Base-by-base conservation (phyloP, 2,113 vertebrate species). In the Raja brachyura region DNA sequence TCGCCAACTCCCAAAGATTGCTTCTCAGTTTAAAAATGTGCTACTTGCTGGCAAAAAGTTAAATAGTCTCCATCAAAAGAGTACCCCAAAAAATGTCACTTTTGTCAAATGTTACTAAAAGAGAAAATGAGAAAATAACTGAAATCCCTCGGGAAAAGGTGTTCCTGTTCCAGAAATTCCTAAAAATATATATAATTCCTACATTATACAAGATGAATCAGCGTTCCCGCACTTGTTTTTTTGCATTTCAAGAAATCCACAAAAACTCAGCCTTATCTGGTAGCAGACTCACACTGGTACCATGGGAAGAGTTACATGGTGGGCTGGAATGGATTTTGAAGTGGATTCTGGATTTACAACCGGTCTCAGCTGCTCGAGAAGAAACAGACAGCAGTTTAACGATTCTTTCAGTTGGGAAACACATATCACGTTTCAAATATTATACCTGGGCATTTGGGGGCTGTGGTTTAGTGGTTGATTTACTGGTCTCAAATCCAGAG, bases 321-420 rank as follows among this genome's bases (percentile, higher is more conserved):
- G 90, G 28, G 31, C 33, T 74, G 68, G 18, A 92, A 54, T 92
- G 33, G 68, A 92, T 92, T 92, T 92, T 25, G 48, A 48, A 54
- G 8, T 92, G 90, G 90, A 92, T 92, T 92, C 66, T 92, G 90
- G 90, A 74, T 74, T 73, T 39, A 48, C 90, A 22, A 74, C 73
- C 48, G 11, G 11, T 48, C 56, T 31, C 33, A 73, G 66, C 13
- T 16, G 33, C 33, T 14, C 39, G 18, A 20, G 54, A 31, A 68
- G 86, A 90, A 33, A 33, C 18, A 33, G 20, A 25, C 66, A 73
- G 66, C 31, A 11, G 9, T 59, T 22, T 16, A 70, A 63, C n/a
- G 28, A 63, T 66, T 61, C 70, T 63, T n/a, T 63, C 11, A 88
- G 56, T 25, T 2, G 28, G 63, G 59, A 86, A 31, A 7, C 28